phyloP scores from a whole-genome alignment of 2,797 vertebrate species.

The Chiroxiphia lanceolata region DNA sequence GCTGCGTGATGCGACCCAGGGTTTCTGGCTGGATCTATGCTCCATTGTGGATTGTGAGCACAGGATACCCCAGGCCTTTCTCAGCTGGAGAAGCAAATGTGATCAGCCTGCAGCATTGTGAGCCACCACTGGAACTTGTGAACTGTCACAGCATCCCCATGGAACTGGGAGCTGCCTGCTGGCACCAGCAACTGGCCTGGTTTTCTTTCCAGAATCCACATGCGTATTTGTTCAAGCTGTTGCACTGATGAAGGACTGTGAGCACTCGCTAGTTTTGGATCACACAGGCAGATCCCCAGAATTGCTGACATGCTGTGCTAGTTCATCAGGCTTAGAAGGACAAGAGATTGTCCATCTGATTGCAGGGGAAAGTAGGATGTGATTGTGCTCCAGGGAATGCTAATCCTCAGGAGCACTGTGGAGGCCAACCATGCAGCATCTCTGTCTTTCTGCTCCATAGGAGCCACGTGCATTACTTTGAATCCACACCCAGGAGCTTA shows the following conservation, averaged over 20 bases:
- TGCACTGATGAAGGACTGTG: neutral
- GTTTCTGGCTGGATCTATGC: neutral
- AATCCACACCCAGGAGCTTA: neutral
- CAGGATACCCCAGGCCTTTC: neutral
- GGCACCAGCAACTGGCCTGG: neutral
- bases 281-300: neutral
- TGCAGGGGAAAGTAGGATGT: neutral
- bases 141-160: neutral
- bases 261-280: neutral
- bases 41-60: neutral
- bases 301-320: neutral
- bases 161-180: conserved; percentile 2
- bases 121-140: neutral
- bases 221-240: neutral
- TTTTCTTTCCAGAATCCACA: neutral
- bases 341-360: neutral
- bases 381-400: neutral
- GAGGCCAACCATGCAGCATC: neutral
- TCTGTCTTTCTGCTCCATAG: neutral
- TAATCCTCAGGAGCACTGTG: neutral
- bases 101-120: neutral
- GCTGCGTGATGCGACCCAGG: neutral
- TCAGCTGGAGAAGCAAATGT: neutral
- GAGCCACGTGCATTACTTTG: neutral
- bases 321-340: neutral